phyloP scores from a whole-genome alignment of 2,888 invertebrate genomes.

The Pilophorus perplexus region DNA sequence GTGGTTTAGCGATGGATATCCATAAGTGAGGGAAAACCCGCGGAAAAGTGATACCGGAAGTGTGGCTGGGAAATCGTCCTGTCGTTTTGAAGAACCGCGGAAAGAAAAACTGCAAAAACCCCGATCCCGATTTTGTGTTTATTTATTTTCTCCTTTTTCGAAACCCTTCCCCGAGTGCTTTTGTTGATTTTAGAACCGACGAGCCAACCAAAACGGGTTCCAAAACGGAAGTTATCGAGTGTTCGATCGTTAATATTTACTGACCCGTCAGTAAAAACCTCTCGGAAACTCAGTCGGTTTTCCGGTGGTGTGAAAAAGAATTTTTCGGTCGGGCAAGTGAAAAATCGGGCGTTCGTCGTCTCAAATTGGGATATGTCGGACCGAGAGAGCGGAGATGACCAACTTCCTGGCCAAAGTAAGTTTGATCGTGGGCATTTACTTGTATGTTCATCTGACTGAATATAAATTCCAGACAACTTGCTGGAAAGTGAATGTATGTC shows the following conservation, averaged over 20 bases:
- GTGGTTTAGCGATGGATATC: constrained; percentile 40
- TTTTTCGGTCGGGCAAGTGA: constrained; percentile 4
- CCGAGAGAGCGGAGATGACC: constrained; percentile 53
- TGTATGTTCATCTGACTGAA: not conserved
- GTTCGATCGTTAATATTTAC: not conserved
- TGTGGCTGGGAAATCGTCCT: no score
- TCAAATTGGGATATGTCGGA: constrained; percentile 51
- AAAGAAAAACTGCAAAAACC: constrained; percentile 10
- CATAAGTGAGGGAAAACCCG: constrained; percentile 20
- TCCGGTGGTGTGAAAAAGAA: constrained; percentile 1
- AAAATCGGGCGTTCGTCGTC: constrained; percentile 27
- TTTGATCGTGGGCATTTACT: not conserved
- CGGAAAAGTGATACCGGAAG: not conserved
- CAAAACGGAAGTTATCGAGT: no score
- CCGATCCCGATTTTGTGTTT: constrained; percentile 28
- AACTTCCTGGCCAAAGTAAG: constrained; percentile 53
- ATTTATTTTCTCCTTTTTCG: constrained; percentile 19
- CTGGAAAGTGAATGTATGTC: constrained; percentile 12
- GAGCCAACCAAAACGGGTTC: not conserved
- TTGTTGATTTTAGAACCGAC: not conserved
- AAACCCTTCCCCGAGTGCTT: constrained; percentile 1
- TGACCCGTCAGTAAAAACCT: not conserved
- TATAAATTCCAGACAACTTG: constrained; percentile 1
- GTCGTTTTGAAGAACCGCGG: no score
- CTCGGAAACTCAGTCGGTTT: not conserved